Percentiles rank a stretch among this genome's conserved stretches.
Conservation (phyloP, 2,888 invertebrate species). For the Iselma pallidipennis region DNA sequence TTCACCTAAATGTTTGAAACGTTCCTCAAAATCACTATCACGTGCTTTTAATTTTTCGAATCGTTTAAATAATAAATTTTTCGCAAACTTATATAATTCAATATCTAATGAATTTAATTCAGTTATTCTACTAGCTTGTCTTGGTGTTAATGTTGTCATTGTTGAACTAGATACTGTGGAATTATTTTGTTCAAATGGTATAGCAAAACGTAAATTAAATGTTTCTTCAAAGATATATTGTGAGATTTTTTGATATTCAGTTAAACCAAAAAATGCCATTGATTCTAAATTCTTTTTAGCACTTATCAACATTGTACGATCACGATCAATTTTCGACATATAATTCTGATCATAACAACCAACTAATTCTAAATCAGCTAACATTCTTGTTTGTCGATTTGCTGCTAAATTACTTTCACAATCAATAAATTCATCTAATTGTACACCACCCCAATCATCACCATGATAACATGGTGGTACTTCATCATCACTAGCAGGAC, state of each 20-base stretch:
- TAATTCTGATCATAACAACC: slow-evolving; percentile 92
- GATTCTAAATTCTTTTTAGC: slow-evolving; percentile 93
- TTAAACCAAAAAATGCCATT: slow-evolving; percentile 97
- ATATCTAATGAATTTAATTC: slow-evolving; percentile 87
- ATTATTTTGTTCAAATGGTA: slow-evolving; percentile 92
- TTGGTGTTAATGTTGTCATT: slow-evolving; percentile 73
- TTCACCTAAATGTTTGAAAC: slow-evolving; percentile 84
- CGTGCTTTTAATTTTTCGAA: slow-evolving; percentile 80
- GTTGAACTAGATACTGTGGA: slow-evolving; percentile 85
- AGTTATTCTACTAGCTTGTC: slow-evolving; percentile 76
- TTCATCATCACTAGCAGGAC: slow-evolving; percentile 77
- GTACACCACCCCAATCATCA: slow-evolving; percentile 86
- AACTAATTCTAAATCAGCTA: slow-evolving; percentile 92
- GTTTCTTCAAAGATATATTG: slow-evolving; percentile 95
- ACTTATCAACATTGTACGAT: slow-evolving; percentile 87
- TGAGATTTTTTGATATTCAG: slow-evolving; percentile 90
- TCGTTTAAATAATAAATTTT: slow-evolving; percentile 82
- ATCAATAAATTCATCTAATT: slow-evolving; percentile 85
- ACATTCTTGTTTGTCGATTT: slow-evolving; percentile 97
- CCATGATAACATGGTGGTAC: slow-evolving; percentile 80
- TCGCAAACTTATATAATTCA: slow-evolving; percentile 92
- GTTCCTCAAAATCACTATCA: slow-evolving; percentile 79
- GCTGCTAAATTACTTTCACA: slow-evolving; percentile 94
- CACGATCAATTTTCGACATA: slow-evolving; percentile 73
- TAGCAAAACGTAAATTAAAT: slow-evolving; percentile 86